Percentiles rank a stretch among this genome's conserved stretches.
Evolutionary conservation across 2,797 vertebrate species (phyloP).

Genomic region (Lithobates pipiens): DNA sequence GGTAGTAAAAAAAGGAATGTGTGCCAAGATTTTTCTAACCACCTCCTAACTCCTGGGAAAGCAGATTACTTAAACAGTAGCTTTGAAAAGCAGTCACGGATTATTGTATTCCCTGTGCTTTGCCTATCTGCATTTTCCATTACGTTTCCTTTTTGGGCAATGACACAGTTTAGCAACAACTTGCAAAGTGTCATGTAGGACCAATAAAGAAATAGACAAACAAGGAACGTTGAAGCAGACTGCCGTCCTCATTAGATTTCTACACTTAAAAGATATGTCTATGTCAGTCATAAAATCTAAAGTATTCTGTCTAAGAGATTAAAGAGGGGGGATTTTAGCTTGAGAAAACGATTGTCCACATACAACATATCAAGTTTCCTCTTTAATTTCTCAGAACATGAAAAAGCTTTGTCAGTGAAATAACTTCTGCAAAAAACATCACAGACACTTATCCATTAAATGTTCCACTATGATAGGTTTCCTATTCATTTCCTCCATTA

Average conservation of each 20-base stretch:
- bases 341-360: conserved; percentile 32
- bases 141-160: conserved; percentile 69
- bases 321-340: background rate
- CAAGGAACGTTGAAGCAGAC: conserved; percentile 54
- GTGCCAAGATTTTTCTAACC: conserved; percentile 71
- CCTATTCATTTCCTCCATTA: conserved; percentile 10
- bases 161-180: conserved; percentile 66
- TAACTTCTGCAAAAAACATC: conserved; percentile 19
- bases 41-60: conserved; percentile 73
- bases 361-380: conserved; percentile 23
- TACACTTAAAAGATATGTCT: conserved; percentile 42
- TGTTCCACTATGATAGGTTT: background rate
- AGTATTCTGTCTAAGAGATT: conserved; percentile 29
- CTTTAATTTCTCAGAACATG: background rate
- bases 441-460: conserved; percentile 24
- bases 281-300: conserved; percentile 19
- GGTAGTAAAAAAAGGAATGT: conserved; percentile 65
- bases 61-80: conserved; percentile 76
- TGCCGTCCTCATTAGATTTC: conserved; percentile 66
- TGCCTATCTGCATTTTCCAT: conserved; percentile 66
- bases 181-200: conserved; percentile 63
- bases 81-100: conserved; percentile 65
- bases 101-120: conserved; percentile 63
- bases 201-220: conserved; percentile 66
- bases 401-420: conserved; percentile 33